Evolutionary conservation across 2,797 vertebrate genomes (phyloP), one percentile per base, ranked within the genome.

Genomic region (Chelon auratus): DNA sequence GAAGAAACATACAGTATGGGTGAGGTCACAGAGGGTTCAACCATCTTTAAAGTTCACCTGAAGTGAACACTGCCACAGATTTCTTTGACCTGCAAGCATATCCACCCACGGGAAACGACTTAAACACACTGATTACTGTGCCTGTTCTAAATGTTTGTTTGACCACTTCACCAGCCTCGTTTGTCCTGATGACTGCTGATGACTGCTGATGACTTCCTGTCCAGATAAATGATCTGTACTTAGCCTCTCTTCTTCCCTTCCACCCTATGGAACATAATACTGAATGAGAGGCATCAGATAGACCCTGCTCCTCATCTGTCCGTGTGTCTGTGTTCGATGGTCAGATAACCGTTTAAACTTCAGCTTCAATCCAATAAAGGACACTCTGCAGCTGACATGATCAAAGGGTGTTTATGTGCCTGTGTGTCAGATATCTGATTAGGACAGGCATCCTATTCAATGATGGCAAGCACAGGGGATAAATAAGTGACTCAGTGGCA

Each of bases 361-460:
- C 39, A 61, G 51, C 56, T 76, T 75, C 72, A 83, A 91, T 87
- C 78, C 77, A 88, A 89, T 88, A 81, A 80, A 57, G 64, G 69
- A 75, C 80, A 77, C 79, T 86, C 75, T 78, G 65, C 77, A 61
- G 75, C 65, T 24, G 61, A 68, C 62, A 48, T 58, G 36, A 70
- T 58, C 26, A 57, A 37, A 62, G 55, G 43, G 63, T 42, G 78
- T 65, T 52, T 82, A 11, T 56, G 48, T 37, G 40, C 60, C 75
- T 83, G 80, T 57, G 63, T 53, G 78, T 68, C 40, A 30, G 62
- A 83, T 83, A 90, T 83, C 33, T 77, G 71, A 93, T 93, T 88
- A 93, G 72, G 64, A 76, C 73, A 81, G 71, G 82, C 40, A 77
- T 90, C 91, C 75, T 86, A 78, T 90, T 90, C 91, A 92, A 92